phyloP scores from a whole-genome alignment of 2,113 vertebrate genomes.

The Thymallus thymallus region DNA sequence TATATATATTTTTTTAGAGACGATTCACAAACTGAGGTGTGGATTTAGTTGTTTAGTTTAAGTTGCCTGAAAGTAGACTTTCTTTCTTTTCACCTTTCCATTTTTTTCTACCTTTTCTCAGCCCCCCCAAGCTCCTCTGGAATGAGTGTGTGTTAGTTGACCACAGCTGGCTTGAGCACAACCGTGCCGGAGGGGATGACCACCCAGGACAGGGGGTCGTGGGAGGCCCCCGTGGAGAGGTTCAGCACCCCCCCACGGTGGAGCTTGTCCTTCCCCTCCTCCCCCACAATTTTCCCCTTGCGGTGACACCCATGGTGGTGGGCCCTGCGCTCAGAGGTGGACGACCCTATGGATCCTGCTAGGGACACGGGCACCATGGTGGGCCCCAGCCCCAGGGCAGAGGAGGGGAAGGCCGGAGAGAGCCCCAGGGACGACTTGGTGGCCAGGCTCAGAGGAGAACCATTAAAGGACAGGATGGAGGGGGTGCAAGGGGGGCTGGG shows the following conservation, averaged over 20 bases:
- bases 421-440: conserved; percentile 83
- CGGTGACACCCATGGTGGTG: conserved; percentile 37
- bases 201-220: conserved; percentile 91
- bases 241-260: conserved; percentile 79
- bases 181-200: conserved; percentile 90
- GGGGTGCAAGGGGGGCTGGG: conserved; percentile 69
- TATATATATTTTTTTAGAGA: background rate
- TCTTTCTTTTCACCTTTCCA: background rate
- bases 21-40: background rate
- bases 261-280: conserved; percentile 59
- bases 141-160: conserved; percentile 78
- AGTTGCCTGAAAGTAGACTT: background rate
- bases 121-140: conserved; percentile 61
- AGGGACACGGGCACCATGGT: conserved; percentile 81
- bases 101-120: background rate
- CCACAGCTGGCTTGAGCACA: conserved; percentile 91
- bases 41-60: background rate
- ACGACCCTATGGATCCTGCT: conserved; percentile 47
- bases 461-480: conserved; percentile 79
- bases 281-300: conserved; percentile 47
- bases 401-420: conserved; percentile 77
- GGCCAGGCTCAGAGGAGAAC: conserved; percentile 82
- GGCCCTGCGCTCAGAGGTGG: conserved; percentile 64
- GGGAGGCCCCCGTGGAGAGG: conserved; percentile 82
- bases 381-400: conserved; percentile 83